Evolutionary conservation across 2,797 vertebrate genomes (phyloP).

Genomic region (Notoglanidium macrostoma): DNA sequence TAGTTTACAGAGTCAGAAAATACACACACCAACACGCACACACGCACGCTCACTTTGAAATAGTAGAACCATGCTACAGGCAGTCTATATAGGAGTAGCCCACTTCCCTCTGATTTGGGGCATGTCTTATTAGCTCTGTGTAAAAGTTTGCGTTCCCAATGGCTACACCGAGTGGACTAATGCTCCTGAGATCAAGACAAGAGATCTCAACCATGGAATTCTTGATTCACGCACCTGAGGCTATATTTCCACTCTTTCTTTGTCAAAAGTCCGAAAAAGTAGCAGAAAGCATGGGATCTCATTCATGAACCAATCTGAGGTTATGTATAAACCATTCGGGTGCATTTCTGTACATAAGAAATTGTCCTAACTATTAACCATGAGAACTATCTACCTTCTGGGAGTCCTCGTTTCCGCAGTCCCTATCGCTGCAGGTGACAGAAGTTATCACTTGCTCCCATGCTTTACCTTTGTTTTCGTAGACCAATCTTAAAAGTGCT

Average conservation of each 20-base stretch:
- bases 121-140: conserved; percentile 9
- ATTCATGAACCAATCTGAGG: neutral
- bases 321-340: neutral
- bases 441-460: neutral
- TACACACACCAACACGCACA: neutral
- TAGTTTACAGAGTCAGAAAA: conserved; percentile 46
- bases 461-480: neutral
- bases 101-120: conserved; percentile 25
- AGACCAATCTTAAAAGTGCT: neutral
- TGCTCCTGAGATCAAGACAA: conserved; percentile 5
- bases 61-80: neutral
- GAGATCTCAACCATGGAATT: conserved; percentile 2
- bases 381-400: neutral
- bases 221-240: conserved; percentile 21
- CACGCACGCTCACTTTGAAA: neutral
- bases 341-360: neutral
- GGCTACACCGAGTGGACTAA: neutral
- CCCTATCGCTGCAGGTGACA: neutral
- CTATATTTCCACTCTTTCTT: conserved; percentile 10
- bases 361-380: neutral
- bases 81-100: neutral
- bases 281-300: neutral
- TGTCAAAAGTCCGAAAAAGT: neutral
- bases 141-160: neutral
- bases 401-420: neutral